Percentiles rank a stretch among this genome's conserved stretches.
Conservation (phyloP, 2,888 invertebrate genomes). For the Apomyelois bistriatella region DNA sequence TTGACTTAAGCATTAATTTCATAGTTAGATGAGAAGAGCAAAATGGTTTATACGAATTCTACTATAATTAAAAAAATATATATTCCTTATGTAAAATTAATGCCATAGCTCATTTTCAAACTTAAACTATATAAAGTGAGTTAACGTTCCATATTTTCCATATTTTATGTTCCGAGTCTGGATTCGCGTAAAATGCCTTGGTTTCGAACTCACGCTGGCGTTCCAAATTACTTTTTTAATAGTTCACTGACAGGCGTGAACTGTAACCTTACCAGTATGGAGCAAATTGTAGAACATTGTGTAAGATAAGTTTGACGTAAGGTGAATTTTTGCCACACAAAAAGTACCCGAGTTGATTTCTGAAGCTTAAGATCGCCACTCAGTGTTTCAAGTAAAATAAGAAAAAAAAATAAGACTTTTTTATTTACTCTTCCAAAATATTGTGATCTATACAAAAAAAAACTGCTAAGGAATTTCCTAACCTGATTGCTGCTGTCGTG, state of each 20-base stretch:
- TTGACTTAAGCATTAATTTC: too few relatives aligned
- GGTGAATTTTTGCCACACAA: too few relatives aligned
- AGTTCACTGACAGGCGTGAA: constrained; percentile 13
- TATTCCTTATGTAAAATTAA: too few relatives aligned
- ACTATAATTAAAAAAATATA: too few relatives aligned
- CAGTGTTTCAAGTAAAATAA: too few relatives aligned
- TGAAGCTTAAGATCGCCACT: too few relatives aligned
- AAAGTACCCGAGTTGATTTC: too few relatives aligned
- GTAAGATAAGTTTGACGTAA: background rate
- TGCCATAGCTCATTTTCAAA: too few relatives aligned
- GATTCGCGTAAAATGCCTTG: constrained; percentile 35
- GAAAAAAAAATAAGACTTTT: too few relatives aligned
- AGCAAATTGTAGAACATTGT: background rate
- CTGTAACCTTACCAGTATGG: background rate
- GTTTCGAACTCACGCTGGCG: constrained; percentile 10
- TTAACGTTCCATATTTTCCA: background rate
- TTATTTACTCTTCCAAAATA: too few relatives aligned
- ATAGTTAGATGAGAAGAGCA: too few relatives aligned
- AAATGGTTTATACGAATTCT: too few relatives aligned
- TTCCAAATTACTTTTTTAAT: constrained; percentile 16
- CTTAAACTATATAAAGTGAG: background rate
- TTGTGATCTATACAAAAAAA: background rate
- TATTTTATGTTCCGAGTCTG: constrained; percentile 15
- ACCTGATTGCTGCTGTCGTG: background rate
- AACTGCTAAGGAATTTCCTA: background rate